Base-by-base conservation (phyloP, 2,888 invertebrate genomes). In the Tribolium freemani region DNA sequence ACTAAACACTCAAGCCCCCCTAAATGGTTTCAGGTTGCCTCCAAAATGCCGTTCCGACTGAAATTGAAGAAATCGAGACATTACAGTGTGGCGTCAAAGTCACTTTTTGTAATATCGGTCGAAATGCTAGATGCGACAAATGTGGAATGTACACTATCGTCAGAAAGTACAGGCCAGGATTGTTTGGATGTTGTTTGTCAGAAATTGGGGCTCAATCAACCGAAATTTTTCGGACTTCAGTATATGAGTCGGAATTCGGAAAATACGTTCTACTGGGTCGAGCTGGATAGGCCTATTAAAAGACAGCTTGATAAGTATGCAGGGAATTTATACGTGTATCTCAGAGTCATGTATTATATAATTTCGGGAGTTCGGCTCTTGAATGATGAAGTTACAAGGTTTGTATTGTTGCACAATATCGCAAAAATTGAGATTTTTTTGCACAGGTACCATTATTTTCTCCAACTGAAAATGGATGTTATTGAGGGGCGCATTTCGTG, bases 21-120 rank as follows among this genome's bases (percentile, higher is more conserved):
- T 13, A 46, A 46, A 5, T 48, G 4, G 6, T 60, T 68, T 58
- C 20, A 69, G 69, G 10, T 8, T 38, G 11, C 45, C 20, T 53
- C 20, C 45, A 70, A 63, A 85, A 98, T 98, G 97, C 97, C 97
- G 87, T 96, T 98, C 87, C 96, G 96, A 88, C 90, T 97, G 85
- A 92, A 94, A 85, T 88, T 97, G 83, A 97, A 97, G 87, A 96
- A 96, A 87, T 95, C 95, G 85, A 93, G 96, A 78, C 96, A 97
- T 85, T 98, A 98, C 89, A 97, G 97, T 89, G 98, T 98, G 80
- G 96, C 97, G 66, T 96, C 97, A 2, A 98, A 98, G 87, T 96
- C 96, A 86, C 90, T 97, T 76, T 98, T 97, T 87, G 97, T 99
- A 77, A 96, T 98, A 81, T 96, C 96, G 80, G 96, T 99, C 26